phyloP scores from a whole-genome alignment of 2,113 vertebrate species.

The Acrocephalus kingi region DNA sequence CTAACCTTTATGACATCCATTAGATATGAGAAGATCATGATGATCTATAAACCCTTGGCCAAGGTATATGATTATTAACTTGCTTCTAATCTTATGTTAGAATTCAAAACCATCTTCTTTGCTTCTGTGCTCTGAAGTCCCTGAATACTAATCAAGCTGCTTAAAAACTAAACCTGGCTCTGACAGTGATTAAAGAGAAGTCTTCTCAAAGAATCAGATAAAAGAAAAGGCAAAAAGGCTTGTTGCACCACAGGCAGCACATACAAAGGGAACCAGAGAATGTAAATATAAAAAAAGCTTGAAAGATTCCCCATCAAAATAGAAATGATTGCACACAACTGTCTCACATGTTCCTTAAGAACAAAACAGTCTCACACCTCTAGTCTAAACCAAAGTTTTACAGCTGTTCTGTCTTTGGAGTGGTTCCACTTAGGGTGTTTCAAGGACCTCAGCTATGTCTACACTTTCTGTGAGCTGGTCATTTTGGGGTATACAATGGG shows the following conservation, averaged over 20 bases:
- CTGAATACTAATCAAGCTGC: neutral
- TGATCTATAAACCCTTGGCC: neutral
- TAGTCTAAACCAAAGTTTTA: neutral
- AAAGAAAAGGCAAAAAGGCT: conserved; percentile 4
- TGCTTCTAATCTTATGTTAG: neutral
- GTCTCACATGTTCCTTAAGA: neutral
- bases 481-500: neutral
- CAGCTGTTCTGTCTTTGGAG: neutral
- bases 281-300: neutral
- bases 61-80: neutral
- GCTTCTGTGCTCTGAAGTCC: neutral
- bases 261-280: neutral
- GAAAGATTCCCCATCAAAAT: neutral
- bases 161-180: conserved; percentile 12
- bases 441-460: neutral
- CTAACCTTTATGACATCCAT: neutral
- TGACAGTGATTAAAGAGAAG: conserved; percentile 51
- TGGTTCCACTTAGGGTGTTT: neutral
- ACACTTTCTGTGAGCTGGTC: neutral
- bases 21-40: neutral
- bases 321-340: neutral
- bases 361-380: neutral
- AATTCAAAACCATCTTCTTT: neutral
- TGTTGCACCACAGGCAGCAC: neutral
- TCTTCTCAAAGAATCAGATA: conserved; percentile 29